Base-by-base conservation (phyloP, 2,888 invertebrate genomes). In the Pachydiplax longipennis region DNA sequence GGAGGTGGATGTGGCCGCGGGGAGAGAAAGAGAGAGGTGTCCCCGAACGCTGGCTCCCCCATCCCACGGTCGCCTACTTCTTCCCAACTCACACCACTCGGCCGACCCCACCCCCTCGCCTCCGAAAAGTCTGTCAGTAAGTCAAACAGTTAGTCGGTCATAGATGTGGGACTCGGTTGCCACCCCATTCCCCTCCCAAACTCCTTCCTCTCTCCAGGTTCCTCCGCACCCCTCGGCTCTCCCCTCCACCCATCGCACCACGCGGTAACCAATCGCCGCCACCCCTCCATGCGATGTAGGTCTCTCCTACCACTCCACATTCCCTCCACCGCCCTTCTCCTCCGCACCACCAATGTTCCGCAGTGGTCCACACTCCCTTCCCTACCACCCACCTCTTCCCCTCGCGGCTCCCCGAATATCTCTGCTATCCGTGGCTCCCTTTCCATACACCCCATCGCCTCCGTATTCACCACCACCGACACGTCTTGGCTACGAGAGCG, bases 121-220 rank as follows among this genome's bases (percentile, higher is more conserved):
- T 87, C 90, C 90, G 90, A 90, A 90, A 90, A 90, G 81, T 91
- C 83, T 87, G 91, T 91, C 91, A 91, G 90, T 91, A 90, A 91
- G 91, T 81, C 91, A 91, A 90, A 91, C 90, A 91, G 91, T 91
- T 91, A 91, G 81, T 91, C 91, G 91, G 91, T 91, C 91, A 91
- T 80, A 81, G 90, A 90, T 90, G 90, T 90, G 81, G 90, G 73
- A 44, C 90, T 81, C 90, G 93, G 87, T 73, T 73, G 73, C 73
- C 73, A 73, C 73, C 73, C 73, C 73, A 73, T 31, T 73, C 73
- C 73, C 31, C 73, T 73, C 73, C 31, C 73, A 25, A n/a, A 31
- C 87, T 61, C 83, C 53, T 31, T 73, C 73, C 73, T 73, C 73
- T 48, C 81, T n/a, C 37, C 37, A 37, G n/a, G 25, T 40, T 22